Conservation (phyloP, 2,888 invertebrate genomes). For the Alcis repandata region DNA sequence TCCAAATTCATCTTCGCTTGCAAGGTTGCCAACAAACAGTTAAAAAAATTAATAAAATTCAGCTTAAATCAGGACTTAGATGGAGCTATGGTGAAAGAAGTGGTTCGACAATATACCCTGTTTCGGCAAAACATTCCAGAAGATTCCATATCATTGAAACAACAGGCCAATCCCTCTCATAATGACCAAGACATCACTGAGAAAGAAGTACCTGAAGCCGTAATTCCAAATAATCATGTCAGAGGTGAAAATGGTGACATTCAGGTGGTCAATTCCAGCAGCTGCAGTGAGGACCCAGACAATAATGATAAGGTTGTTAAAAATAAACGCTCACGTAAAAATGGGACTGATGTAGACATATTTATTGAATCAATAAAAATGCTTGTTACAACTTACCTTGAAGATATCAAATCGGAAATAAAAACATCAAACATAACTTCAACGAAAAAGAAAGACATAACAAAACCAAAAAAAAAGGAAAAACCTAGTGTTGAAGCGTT, state of each 20-base stretch:
- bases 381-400: constrained; percentile 13
- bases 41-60: constrained; percentile 50
- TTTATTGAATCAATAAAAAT: constrained; percentile 41
- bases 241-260: constrained; percentile 23
- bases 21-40: constrained; percentile 63
- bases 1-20: constrained; percentile 62
- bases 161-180: neutral
- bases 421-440: neutral
- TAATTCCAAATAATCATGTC: constrained; percentile 6
- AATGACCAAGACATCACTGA: constrained; percentile 17
- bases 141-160: constrained; percentile 13
- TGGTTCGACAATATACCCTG: constrained; percentile 61
- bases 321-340: neutral
- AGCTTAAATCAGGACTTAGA: constrained; percentile 32
- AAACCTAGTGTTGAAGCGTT: constrained; percentile 36
- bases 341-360: constrained; percentile 30
- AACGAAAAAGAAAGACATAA: constrained; percentile 39
- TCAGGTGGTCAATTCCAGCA: neutral
- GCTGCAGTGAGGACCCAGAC: neutral
- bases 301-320: neutral
- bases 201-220: neutral
- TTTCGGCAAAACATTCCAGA: constrained; percentile 58
- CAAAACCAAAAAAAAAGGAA: neutral
- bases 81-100: constrained; percentile 46
- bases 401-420: constrained; percentile 1